Evolutionary conservation across 2,113 vertebrate genomes (phyloP), one percentile per base, ranked within the genome.

Genomic region (Albula goreensis): DNA sequence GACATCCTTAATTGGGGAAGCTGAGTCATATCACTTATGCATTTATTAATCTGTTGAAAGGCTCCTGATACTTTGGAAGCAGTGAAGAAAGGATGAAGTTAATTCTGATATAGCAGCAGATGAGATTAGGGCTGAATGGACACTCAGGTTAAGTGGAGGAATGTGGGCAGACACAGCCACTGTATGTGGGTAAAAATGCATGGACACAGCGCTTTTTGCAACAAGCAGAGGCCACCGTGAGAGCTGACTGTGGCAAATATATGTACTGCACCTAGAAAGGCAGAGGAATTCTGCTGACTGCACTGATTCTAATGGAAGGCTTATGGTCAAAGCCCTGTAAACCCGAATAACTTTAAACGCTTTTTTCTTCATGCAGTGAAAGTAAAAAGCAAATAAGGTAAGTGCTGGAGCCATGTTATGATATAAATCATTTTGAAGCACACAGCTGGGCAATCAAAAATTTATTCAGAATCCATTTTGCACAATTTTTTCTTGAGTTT

Each of bases 221-320:
- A 50, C 57, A 4, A 84, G 66, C 2, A 22, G 49, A 74, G 48
- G 31, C 10, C 63, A 31, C n/a, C 19, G 9, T 19, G 77, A 48
- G 63, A 53, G 50, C 83, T 78, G 83, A 85, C 70, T 41, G 70
- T 77, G 52, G 52, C 81, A 85, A 77, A 85, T 41, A 77, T 13
- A 70, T 50, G 48, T 5, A n/a, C 25, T 13, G 49, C 60, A 25
- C 19, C 82, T 74, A 48, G 82, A 74, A 51, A 70, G 60, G 48
- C 49, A 50, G 31, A 7, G 82, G 82, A 48, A 70, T 50, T 83
- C 82, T 50, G 82, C 60, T 70, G 60, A 83, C 82, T 4, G 17
- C 49, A 70, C 5, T 11, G 41, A 15, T 83, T 50, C 82, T 83
- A 22, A 49, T n/a, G 17, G 63, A 5, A 41, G n/a, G 53, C 41